A percentile compares a stretch with the other conserved stretches of the same genome.
Conservation (phyloP, 2,113 vertebrate species). For the Sylvietta virens region DNA sequence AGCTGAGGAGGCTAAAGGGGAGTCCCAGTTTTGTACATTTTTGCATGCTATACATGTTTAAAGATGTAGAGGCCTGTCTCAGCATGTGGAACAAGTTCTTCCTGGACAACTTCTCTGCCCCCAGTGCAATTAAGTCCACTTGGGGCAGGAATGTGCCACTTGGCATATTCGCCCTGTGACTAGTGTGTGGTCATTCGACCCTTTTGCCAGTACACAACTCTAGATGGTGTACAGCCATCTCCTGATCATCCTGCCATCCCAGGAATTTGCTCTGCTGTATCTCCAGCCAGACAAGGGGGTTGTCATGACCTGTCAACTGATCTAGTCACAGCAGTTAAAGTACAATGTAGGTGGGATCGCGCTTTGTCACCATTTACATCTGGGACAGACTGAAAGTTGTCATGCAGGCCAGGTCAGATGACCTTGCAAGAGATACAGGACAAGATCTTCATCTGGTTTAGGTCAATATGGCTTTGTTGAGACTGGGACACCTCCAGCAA, state of each 20-base stretch:
- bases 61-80: not conserved
- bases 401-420: not conserved
- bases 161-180: not conserved
- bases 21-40: not conserved
- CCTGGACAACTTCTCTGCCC: not conserved
- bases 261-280: not conserved
- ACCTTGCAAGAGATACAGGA: not conserved
- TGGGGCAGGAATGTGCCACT: not conserved
- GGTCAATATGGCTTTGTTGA: not conserved
- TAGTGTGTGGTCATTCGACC: not conserved
- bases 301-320: not conserved
- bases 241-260: not conserved
- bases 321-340: not conserved
- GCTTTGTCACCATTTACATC: not conserved
- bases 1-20: not conserved
- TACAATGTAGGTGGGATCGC: not conserved
- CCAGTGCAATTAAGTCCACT: not conserved
- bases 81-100: not conserved
- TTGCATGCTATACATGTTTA: fast-evolving
- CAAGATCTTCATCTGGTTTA: not conserved
- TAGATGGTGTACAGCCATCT: not conserved
- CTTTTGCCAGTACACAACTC: not conserved
- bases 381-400: not conserved
- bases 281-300: not conserved
- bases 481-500: not conserved